Percentiles rank a stretch among this genome's conserved stretches.
Evolutionary conservation across 2,888 invertebrate genomes (phyloP).

Genomic region (Germaria angustata): DNA sequence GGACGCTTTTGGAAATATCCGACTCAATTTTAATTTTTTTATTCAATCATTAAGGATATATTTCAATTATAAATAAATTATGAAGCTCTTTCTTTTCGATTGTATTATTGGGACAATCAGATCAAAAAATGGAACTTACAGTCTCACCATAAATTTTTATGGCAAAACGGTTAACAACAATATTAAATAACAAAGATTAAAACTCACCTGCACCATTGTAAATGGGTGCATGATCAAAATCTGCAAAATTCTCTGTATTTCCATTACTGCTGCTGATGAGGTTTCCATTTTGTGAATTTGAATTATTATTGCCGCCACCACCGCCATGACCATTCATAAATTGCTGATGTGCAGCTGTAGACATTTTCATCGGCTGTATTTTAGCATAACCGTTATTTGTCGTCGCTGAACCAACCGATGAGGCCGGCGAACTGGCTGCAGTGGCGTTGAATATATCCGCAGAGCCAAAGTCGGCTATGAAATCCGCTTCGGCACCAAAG

Average conservation of each 20-base stretch:
- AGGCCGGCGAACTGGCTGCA: slow-evolving; percentile 74
- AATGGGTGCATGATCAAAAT: slow-evolving; percentile 87
- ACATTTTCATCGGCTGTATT: slow-evolving; percentile 75
- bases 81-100: too few species aligned
- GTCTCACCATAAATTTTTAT: too few species aligned
- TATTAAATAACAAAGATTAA: neutral
- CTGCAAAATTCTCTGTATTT: slow-evolving; percentile 83
- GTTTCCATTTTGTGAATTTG: slow-evolving; percentile 59
- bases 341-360: slow-evolving; percentile 59
- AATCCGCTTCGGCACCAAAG: slow-evolving; percentile 81
- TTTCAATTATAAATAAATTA: too few species aligned
- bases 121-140: too few species aligned
- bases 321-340: slow-evolving; percentile 69
- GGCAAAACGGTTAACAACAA: neutral
- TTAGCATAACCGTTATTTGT: slow-evolving; percentile 78
- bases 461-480: slow-evolving; percentile 86
- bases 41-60: too few species aligned
- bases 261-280: slow-evolving; percentile 68
- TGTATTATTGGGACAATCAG: too few species aligned
- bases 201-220: slow-evolving; percentile 82
- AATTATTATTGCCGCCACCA: slow-evolving; percentile 25
- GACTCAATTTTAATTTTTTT: too few species aligned
- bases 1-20: too few species aligned
- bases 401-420: slow-evolving; percentile 72
- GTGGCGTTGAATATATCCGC: slow-evolving; percentile 86